phyloP scores from a whole-genome alignment of 2,888 invertebrate species.

The Chirona hameri region DNA sequence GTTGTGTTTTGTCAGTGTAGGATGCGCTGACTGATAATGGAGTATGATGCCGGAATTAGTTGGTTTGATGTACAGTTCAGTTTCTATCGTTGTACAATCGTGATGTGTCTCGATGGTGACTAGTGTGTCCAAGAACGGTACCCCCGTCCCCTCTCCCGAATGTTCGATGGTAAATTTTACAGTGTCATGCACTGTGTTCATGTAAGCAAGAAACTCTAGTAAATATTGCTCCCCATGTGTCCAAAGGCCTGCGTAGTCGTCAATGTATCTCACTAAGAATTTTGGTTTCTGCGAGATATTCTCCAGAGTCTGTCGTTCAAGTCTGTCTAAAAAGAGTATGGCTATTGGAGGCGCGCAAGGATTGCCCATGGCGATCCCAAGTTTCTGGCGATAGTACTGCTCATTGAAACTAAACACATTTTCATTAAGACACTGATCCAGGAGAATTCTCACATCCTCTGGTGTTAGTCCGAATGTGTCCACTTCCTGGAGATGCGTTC shows the following conservation, averaged over 20 bases:
- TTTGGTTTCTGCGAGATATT: no score
- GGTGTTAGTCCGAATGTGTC: neutral
- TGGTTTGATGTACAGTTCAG: neutral
- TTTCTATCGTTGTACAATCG: neutral
- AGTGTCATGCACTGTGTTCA: neutral
- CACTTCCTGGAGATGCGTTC: neutral
- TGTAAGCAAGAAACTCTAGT: neutral
- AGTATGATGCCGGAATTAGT: neutral
- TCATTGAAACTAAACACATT: neutral
- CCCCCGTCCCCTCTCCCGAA: neutral
- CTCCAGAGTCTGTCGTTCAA: neutral
- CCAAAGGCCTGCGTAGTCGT: neutral
- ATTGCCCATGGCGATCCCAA: neutral
- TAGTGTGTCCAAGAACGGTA: neutral
- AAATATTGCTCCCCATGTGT: neutral
- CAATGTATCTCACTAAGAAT: neutral
- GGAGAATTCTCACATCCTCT: neutral
- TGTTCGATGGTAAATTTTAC: neutral
- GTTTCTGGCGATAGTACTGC: neutral
- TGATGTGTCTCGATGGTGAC: neutral
- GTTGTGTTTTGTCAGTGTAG: neutral
- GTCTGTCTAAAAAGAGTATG: neutral
- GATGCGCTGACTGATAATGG: neutral
- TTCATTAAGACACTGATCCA: neutral
- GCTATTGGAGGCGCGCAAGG: neutral